Evolutionary conservation across 1,140 invertebrate species (phyloP).

Genomic region (Megathymus violae): DNA sequence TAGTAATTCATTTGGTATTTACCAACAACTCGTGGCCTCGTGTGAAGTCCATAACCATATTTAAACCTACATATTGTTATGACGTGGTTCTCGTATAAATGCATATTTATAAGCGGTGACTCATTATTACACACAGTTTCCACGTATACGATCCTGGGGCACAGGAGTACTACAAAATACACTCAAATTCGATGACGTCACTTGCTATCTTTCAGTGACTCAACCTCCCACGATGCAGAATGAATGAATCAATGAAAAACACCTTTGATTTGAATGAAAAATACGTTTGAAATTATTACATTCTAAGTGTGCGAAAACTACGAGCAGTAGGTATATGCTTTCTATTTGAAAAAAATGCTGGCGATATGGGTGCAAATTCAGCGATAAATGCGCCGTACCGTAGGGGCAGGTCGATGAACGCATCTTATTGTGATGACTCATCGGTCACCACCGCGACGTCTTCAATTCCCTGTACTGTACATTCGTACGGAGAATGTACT

Average conservation of each 20-base stretch:
- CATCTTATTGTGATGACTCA: constrained; percentile 65
- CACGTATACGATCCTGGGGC: constrained; percentile 39
- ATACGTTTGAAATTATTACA: no score
- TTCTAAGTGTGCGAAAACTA: not conserved
- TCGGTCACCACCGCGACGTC: constrained; percentile 57
- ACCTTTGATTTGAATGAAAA: no score
- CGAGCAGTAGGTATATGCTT: constrained; percentile 13
- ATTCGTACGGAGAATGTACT: constrained; percentile 36
- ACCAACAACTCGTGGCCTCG: constrained; percentile 1
- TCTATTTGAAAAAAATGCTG: constrained; percentile 46
- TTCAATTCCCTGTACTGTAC: constrained; percentile 49
- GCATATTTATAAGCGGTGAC: constrained; percentile 41
- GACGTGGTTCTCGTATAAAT: constrained; percentile 17
- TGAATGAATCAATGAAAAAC: constrained; percentile 54
- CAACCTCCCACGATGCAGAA: constrained; percentile 43
- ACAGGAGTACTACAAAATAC: constrained; percentile 46
- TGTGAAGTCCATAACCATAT: not conserved
- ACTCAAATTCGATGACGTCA: constrained; percentile 59
- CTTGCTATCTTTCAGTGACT: constrained; percentile 54
- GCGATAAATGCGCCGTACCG: constrained; percentile 54
- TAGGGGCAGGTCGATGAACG: constrained; percentile 69
- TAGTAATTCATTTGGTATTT: not conserved
- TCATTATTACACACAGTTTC: constrained; percentile 38
- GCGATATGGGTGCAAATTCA: constrained; percentile 54
- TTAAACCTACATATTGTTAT: constrained; percentile 9